A percentile compares a stretch with the other conserved stretches of the same genome.
Conservation (phyloP, 2,113 vertebrate genomes). For the Cynoglossus semilaevis region DNA sequence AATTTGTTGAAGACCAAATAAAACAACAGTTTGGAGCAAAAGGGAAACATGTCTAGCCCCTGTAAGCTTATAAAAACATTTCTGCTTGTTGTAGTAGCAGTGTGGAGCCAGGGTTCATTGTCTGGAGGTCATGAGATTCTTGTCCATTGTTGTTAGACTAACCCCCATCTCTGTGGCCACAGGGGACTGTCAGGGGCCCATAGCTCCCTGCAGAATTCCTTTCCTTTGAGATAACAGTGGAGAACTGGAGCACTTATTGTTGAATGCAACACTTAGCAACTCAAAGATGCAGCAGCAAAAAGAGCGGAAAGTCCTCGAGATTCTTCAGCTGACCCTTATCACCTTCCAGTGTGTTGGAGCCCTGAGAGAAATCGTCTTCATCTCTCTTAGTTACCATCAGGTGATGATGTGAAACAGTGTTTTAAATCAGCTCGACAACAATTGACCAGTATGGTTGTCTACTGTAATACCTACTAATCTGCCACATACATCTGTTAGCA, state of each 20-base stretch:
- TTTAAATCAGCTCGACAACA: conserved; percentile 1
- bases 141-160: conserved; percentile 61
- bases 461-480: conserved; percentile 43
- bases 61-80: conserved; percentile 51
- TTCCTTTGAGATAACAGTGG: conserved; percentile 70
- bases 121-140: conserved; percentile 63
- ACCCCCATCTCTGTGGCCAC: conserved; percentile 49
- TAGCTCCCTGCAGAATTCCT: conserved; percentile 68
- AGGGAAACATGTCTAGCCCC: conserved; percentile 2
- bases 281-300: conserved; percentile 49
- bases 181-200: conserved; percentile 46
- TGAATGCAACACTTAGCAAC: conserved; percentile 58
- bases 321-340: conserved; percentile 60
- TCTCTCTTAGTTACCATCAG: conserved; percentile 34
- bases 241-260: conserved; percentile 67
- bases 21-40: conserved; percentile 25
- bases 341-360: conserved; percentile 46
- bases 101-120: conserved; percentile 56
- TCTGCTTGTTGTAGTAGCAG: conserved; percentile 40
- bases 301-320: conserved; percentile 54
- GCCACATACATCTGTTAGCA: conserved; percentile 44
- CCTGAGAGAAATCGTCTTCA: conserved; percentile 33
- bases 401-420: background rate
- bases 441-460: conserved; percentile 10
- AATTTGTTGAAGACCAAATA: conserved; percentile 18